Base-by-base conservation (phyloP, 53 echinoderm and acorn worm species). In the Crossaster papposus region DNA sequence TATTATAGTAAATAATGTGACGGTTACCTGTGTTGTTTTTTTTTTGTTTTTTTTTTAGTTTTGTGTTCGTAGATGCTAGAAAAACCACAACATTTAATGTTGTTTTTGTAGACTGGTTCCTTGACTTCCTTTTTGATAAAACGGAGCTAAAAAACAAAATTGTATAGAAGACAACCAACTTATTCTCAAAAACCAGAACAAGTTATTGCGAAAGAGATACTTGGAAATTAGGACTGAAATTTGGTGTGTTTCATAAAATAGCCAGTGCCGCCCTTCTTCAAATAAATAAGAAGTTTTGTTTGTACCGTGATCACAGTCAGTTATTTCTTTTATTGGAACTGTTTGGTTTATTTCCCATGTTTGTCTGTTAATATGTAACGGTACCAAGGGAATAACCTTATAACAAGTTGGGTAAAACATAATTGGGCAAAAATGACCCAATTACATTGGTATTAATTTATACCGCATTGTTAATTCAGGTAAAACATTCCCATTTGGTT, bases 351-450 rank as follows among this genome's bases (percentile, higher is more conserved):
- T 20, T 14, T 33, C 75, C 31, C n/a, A n/a, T n/a, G 36, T 75
- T 75, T 79, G 51, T 26, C 24, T 79, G 36, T 79, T 26, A 28
- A n/a, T 29, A 50, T 79, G 79, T 79, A 44, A 79, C 79, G 51
- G 83, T 83, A 26, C 50, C 83, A 83, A 50, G 82, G 38, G 44
- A 36, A 37, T 65, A n/a, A n/a, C n/a, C n/a, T n/a, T n/a, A n/a
- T n/a, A n/a, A n/a, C n/a, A n/a, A n/a, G n/a, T n/a, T n/a, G n/a
- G n/a, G n/a, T n/a, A n/a, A n/a, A n/a, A n/a, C n/a, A n/a, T n/a
- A n/a, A n/a, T n/a, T n/a, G n/a, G n/a, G n/a, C n/a, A n/a, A n/a
- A n/a, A n/a, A n/a, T n/a, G n/a, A n/a, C n/a, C n/a, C n/a, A n/a
- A n/a, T n/a, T n/a, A n/a, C n/a, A n/a, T n/a, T n/a, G n/a, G n/a